Base-by-base conservation (phyloP, 2,888 invertebrate genomes). In the Drosophila conformis region DNA sequence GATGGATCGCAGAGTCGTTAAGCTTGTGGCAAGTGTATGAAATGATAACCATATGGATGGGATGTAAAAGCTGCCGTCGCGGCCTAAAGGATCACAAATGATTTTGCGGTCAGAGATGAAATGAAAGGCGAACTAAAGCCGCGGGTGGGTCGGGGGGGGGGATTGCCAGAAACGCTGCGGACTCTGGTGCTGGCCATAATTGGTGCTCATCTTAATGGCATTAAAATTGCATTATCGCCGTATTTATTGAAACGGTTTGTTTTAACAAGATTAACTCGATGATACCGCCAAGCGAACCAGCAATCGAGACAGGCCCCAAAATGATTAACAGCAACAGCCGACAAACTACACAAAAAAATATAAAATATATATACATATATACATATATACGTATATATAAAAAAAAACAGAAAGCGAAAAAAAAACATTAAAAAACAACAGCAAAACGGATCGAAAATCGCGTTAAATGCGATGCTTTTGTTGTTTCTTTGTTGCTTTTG, bases 191-290 rank as follows among this genome's bases (percentile, higher is more conserved):
- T 81, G 82, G 70, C 80, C 88, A 91, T 91, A 91, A 92, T 91
- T 91, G 91, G 91, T 91, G 91, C 91, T 91, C 92, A 91, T 87
- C 88, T 92, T 91, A 91, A 91, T 91, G 91, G 90, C 84, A 91
- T 92, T 91, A 91, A 91, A 92, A 91, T 90, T 91, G 91, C 89
- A 91, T 91, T 92, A 91, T 91, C 91, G 91, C 90, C 83, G 90
- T 88, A 88, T 90, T 88, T 83, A 91, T 91, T 91, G 89, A 91
- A 91, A 89, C 89, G 87, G 85, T 91, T 90, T 80, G 88, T 87
- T 87, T 87, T 87, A 87, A 87, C 87, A 87, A 87, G 87, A 87
- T 87, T 87, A 87, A 83, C 78, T 85, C 88, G 78, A 77, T 76
- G 80, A 87, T 87, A 89, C 86, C 74, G 79, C 53, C 81, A 57